Conservation (phyloP, 1,140 invertebrate species). For the Brachystomella parvula region DNA sequence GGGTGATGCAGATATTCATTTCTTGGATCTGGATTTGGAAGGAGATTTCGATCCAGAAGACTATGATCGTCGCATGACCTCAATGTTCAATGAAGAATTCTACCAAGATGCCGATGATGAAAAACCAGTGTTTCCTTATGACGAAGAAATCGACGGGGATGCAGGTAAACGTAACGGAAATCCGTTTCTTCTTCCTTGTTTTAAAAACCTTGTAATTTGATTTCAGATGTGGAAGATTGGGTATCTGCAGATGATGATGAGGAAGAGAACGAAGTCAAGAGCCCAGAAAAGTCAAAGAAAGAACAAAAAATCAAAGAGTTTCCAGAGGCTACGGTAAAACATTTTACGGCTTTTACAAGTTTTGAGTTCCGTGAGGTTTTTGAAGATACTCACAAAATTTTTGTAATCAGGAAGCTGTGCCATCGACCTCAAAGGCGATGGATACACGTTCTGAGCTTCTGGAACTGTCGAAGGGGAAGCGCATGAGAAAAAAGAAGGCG, state of each 20-base stretch:
- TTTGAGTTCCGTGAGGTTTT: neutral
- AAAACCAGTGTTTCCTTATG: slow-evolving; percentile 71
- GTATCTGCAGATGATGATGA: slow-evolving; percentile 43
- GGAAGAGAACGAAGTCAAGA: slow-evolving; percentile 39
- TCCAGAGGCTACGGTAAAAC: slow-evolving; percentile 18
- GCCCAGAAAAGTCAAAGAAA: slow-evolving; percentile 25
- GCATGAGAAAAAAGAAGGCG: slow-evolving; percentile 52
- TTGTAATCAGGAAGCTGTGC: neutral
- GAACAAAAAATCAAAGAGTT: slow-evolving; percentile 38
- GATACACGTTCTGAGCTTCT: slow-evolving; percentile 50
- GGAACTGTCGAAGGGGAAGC: slow-evolving; percentile 45
- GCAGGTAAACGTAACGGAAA: neutral
- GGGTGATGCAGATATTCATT: slow-evolving; percentile 55
- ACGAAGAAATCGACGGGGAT: slow-evolving; percentile 56
- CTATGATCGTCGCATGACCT: slow-evolving; percentile 78
- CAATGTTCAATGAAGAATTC: slow-evolving; percentile 78
- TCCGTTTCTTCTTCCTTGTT: neutral
- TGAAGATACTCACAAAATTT: neutral
- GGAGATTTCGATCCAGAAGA: slow-evolving; percentile 89
- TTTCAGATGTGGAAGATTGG: slow-evolving; percentile 43
- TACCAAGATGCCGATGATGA: slow-evolving; percentile 60
- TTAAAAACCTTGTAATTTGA: neutral
- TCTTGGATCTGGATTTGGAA: slow-evolving; percentile 58
- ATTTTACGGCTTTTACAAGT: neutral
- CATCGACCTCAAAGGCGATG: neutral